Percentiles rank a stretch among this genome's conserved stretches.
Evolutionary conservation across 2,113 vertebrate genomes (phyloP).

Genomic region (Cacatua alba): DNA sequence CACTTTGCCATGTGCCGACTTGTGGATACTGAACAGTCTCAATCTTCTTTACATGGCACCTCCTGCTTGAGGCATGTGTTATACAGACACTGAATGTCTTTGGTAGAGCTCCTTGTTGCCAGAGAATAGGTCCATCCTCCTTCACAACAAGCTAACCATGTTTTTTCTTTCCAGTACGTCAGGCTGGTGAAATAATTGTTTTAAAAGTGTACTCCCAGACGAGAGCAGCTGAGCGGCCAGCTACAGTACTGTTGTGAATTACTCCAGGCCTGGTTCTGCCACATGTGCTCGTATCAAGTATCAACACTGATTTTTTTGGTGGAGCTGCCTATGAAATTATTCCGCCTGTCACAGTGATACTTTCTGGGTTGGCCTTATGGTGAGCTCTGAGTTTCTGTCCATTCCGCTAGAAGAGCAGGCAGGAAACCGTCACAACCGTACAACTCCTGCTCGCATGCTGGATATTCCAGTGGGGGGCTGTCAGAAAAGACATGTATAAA

Average conservation of each 20-base stretch:
- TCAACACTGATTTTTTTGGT: not conserved
- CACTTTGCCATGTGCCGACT: not conserved
- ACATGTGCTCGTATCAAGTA: not conserved
- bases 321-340: not conserved
- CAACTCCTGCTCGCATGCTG: not conserved
- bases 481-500: not conserved
- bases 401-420: not conserved
- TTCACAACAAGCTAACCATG: not conserved
- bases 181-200: not conserved
- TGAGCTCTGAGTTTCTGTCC: not conserved
- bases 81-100: not conserved
- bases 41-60: not conserved
- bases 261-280: not conserved
- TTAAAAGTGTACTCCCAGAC: not conserved
- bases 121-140: not conserved
- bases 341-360: not conserved
- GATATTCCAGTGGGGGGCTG: not conserved
- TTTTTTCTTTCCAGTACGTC: not conserved
- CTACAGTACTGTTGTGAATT: not conserved
- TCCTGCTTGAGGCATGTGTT: not conserved
- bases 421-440: rapidly evolving
- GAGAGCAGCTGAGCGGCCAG: not conserved
- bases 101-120: not conserved
- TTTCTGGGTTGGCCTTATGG: not conserved
- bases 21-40: not conserved